phyloP scores from a whole-genome alignment of 2,888 invertebrate genomes.

The Choristoneura rosaceana region DNA sequence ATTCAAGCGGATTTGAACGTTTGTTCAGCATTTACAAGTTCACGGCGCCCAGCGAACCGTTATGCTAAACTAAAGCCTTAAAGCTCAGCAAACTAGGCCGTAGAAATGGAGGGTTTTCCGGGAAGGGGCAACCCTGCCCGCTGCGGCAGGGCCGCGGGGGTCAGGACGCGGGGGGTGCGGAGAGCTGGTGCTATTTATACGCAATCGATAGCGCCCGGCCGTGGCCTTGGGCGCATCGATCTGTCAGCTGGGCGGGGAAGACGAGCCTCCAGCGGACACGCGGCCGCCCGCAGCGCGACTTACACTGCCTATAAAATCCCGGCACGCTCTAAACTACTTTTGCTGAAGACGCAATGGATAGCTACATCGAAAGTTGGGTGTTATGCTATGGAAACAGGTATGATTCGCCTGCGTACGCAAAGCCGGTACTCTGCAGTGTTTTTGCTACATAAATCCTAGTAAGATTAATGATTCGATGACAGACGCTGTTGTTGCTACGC shows the following conservation, averaged over 20 bases:
- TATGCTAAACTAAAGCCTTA: conserved; percentile 9
- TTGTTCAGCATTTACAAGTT: conserved; percentile 3
- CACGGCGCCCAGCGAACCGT: conserved; percentile 7
- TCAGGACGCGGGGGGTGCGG: conserved; percentile 51
- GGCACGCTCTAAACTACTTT: too few species aligned
- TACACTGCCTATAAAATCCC: background rate
- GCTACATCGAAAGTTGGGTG: background rate
- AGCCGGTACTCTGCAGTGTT: background rate
- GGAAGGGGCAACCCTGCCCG: conserved; percentile 31
- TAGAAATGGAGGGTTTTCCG: conserved; percentile 41
- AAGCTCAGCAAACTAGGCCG: conserved; percentile 27
- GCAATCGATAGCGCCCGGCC: conserved; percentile 79
- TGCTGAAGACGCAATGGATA: background rate
- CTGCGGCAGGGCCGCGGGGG: conserved; percentile 39
- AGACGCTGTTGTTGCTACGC: conserved; percentile 3
- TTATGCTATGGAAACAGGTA: background rate
- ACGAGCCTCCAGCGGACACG: conserved; percentile 70
- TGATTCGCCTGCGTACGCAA: conserved; percentile 10
- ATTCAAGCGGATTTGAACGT: background rate
- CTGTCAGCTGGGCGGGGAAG: conserved; percentile 62
- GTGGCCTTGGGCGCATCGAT: conserved; percentile 82
- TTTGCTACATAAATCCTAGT: background rate
- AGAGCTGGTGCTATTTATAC: conserved; percentile 79
- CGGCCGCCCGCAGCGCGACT: background rate
- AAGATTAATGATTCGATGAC: conserved; percentile 3